A percentile compares a stretch with the other conserved stretches of the same genome.
These are phyloP conservation scores for Chlorospingus flavigularis DNA, from an alignment of 2,797 vertebrate genomes.

Conservation along the genomic window DNA sequence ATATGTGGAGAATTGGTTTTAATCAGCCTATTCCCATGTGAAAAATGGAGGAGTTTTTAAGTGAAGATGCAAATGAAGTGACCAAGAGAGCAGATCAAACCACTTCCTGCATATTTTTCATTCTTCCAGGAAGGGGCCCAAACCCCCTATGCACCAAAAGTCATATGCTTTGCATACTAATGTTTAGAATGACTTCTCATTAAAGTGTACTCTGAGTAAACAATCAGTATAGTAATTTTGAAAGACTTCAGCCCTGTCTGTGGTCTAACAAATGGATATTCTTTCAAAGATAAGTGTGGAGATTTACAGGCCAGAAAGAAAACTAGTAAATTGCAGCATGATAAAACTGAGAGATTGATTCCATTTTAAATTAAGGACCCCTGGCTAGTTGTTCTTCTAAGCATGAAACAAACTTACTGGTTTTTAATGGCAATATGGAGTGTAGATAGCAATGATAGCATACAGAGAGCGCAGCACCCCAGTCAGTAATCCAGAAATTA, in stretches of 20 bases:
- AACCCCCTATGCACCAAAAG: not conserved
- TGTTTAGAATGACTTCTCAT: not conserved
- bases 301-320: not conserved
- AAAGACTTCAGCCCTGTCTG: not conserved
- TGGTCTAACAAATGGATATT: not conserved
- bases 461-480: not conserved
- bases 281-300: not conserved
- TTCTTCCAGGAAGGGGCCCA: not conserved
- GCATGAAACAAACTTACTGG: not conserved
- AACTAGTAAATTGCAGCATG: not conserved
- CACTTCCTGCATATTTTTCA: constrained; percentile 39
- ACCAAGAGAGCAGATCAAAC: not conserved
- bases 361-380: not conserved
- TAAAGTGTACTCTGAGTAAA: not conserved
- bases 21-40: not conserved
- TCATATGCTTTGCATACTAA: not conserved
- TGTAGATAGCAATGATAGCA: not conserved
- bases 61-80: not conserved
- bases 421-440: not conserved
- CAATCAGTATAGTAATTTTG: not conserved
- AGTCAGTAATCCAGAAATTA: not conserved
- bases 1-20: not conserved
- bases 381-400: not conserved
- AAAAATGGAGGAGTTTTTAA: not conserved
- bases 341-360: not conserved